These are phyloP conservation scores for Cepaea hortensis DNA, from an alignment of 2,888 invertebrate genomes.

Conservation along the genomic window DNA sequence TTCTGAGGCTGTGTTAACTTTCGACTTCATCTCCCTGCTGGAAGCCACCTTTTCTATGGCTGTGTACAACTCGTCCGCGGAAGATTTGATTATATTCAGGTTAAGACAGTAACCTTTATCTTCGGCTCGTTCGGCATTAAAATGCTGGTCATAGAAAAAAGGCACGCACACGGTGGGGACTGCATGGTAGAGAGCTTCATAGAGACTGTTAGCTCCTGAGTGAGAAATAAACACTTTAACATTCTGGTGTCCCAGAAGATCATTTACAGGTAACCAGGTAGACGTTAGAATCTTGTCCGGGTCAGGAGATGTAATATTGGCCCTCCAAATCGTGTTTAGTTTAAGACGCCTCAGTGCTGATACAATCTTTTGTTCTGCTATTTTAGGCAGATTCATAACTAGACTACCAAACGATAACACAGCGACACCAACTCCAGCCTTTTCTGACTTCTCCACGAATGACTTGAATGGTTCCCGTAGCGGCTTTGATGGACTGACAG, in stretches of 20 bases:
- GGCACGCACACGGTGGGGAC: constrained; percentile 61
- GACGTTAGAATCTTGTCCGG: constrained; percentile 50
- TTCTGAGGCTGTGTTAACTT: constrained; percentile 16
- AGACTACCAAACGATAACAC: neutral
- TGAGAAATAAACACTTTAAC: constrained; percentile 44
- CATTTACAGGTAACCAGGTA: constrained; percentile 61
- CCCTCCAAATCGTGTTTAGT: neutral
- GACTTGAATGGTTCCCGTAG: constrained; percentile 6
- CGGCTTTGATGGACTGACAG: neutral
- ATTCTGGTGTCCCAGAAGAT: constrained; percentile 40
- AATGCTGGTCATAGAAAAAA: neutral
- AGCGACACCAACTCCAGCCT: neutral
- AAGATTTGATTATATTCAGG: neutral
- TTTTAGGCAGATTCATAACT: neutral
- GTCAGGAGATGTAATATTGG: constrained; percentile 41
- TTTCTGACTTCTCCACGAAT: neutral
- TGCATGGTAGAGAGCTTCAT: constrained; percentile 61
- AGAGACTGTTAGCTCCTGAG: constrained; percentile 60
- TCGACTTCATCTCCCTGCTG: neutral
- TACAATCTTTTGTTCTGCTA: neutral
- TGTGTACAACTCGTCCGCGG: neutral
- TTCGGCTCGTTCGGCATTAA: neutral
- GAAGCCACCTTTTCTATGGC: neutral
- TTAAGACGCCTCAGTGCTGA: neutral
- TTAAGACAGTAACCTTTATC: neutral